Evolutionary conservation across 2,888 invertebrate species (phyloP).

Genomic region (Globia sparganii): DNA sequence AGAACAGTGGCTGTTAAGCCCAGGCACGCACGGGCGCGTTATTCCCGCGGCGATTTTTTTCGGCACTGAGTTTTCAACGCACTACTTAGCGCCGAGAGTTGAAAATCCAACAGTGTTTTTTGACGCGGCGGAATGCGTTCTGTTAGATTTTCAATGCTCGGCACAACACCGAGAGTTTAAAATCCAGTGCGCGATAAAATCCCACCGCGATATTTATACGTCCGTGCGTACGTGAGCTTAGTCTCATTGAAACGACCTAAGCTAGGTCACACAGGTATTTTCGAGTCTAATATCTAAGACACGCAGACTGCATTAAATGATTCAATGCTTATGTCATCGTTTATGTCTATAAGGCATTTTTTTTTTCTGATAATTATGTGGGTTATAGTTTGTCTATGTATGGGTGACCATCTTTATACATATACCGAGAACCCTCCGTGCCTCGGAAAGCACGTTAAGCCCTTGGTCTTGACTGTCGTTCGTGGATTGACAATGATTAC

Average conservation of each 20-base stretch:
- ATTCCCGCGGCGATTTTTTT: neutral
- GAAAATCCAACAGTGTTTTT: too few relatives aligned
- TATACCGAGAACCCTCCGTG: too few relatives aligned
- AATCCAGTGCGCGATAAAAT: neutral
- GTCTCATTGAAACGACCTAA: conserved; percentile 34
- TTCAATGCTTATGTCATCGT: conserved; percentile 22
- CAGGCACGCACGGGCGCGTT: neutral
- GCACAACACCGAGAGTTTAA: neutral
- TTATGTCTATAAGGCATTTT: neutral
- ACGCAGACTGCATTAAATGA: conserved; percentile 11
- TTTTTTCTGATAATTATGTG: neutral
- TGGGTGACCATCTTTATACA: too few relatives aligned
- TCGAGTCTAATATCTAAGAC: conserved; percentile 13
- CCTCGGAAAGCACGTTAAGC: too few relatives aligned
- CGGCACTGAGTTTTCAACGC: neutral
- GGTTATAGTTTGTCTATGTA: neutral
- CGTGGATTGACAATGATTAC: too few relatives aligned
- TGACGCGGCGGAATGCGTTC: too few relatives aligned
- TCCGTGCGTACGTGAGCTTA: neutral
- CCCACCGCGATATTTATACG: neutral
- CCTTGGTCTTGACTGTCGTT: too few relatives aligned
- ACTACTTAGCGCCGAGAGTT: too few relatives aligned
- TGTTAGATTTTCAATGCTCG: too few relatives aligned
- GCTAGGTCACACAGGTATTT: conserved; percentile 10
- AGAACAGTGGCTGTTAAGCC: neutral